Conservation (phyloP, 1,140 invertebrate genomes). For the Alviniconcha marisindica region DNA sequence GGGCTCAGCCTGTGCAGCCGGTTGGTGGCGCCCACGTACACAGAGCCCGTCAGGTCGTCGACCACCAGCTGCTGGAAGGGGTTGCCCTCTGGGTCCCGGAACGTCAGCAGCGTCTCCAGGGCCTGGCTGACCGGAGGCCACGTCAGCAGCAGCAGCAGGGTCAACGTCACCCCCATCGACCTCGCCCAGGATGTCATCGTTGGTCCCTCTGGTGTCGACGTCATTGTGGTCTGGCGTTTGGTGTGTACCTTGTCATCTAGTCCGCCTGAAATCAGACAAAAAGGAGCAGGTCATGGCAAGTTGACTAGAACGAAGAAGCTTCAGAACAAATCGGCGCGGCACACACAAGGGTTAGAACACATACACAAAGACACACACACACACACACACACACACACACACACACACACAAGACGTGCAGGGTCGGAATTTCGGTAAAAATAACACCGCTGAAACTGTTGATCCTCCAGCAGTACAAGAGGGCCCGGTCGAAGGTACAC, state of each 20-base stretch:
- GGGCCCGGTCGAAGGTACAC: too few species aligned
- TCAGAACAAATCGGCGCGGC: background rate
- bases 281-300: background rate
- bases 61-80: slow-evolving; percentile 49
- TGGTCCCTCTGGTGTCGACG: background rate
- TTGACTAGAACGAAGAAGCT: background rate
- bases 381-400: too few species aligned
- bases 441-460: too few species aligned
- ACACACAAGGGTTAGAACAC: too few species aligned
- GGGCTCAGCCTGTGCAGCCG: slow-evolving; percentile 94
- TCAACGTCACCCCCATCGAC: background rate
- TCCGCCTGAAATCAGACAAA: slow-evolving; percentile 19
- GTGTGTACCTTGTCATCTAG: background rate
- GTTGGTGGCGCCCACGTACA: slow-evolving; percentile 96
- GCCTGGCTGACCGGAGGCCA: background rate
- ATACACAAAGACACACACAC: too few species aligned
- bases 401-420: too few species aligned
- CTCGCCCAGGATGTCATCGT: background rate
- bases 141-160: background rate
- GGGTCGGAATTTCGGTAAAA: too few species aligned
- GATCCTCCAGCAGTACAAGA: too few species aligned
- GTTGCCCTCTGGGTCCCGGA: slow-evolving; percentile 50
- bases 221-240: background rate
- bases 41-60: slow-evolving; percentile 90
- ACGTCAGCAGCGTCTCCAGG: slow-evolving; percentile 46